Conservation (phyloP, 2,113 vertebrate genomes). For the Corydoras maculifer region DNA sequence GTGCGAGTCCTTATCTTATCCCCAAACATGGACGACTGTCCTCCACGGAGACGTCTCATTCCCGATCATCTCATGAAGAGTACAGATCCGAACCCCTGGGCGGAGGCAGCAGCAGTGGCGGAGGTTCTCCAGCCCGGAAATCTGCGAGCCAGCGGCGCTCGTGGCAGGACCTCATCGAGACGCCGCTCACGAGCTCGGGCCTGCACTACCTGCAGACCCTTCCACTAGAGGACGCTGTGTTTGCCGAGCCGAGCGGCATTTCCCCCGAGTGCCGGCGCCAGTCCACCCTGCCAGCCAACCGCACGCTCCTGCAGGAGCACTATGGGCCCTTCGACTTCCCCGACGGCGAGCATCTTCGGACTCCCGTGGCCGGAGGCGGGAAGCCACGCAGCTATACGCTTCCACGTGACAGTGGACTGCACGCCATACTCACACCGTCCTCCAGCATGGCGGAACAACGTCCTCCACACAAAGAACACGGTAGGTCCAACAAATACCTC, state of each 20-base stretch:
- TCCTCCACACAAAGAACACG: conserved; percentile 59
- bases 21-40: conserved; percentile 88
- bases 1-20: conserved; percentile 82
- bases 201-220: conserved; percentile 95
- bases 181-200: conserved; percentile 88
- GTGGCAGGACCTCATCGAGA: conserved; percentile 98
- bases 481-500: conserved; percentile 19
- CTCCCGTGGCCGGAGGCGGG: conserved; percentile 65
- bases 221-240: conserved; percentile 89
- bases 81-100: conserved; percentile 80
- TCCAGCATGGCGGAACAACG: conserved; percentile 66
- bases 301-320: conserved; percentile 87
- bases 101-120: conserved; percentile 66
- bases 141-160: conserved; percentile 90
- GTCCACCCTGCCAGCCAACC: conserved; percentile 90
- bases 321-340: conserved; percentile 86
- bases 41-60: conserved; percentile 93
- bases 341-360: conserved; percentile 70
- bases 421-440: conserved; percentile 77
- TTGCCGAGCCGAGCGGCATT: conserved; percentile 73
- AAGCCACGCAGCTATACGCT: conserved; percentile 95
- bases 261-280: conserved; percentile 79
- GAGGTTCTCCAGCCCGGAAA: conserved; percentile 86
- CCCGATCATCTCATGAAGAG: conserved; percentile 93
- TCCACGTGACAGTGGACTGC: conserved; percentile 89